A percentile compares a stretch with the other conserved stretches of the same genome.
phyloP scores from a whole-genome alignment of 2,113 vertebrate genomes.

The Colinus virginianus region DNA sequence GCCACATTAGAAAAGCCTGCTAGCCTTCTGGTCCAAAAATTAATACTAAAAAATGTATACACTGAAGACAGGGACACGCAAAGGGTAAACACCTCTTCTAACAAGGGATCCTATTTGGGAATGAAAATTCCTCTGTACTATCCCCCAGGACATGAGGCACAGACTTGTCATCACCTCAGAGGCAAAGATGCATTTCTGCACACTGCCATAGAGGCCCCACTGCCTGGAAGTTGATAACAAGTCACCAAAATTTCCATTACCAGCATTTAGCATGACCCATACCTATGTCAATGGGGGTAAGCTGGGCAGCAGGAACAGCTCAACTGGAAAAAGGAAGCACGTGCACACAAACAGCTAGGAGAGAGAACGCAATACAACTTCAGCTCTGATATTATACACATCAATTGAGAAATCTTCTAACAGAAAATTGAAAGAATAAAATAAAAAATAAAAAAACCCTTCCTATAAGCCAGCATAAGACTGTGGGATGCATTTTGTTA shows the following conservation, averaged over 20 bases:
- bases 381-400: neutral
- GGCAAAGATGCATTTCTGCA: neutral
- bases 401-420: neutral
- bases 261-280: neutral
- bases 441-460: neutral
- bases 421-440: neutral
- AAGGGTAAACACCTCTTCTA: neutral
- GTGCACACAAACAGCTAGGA: neutral
- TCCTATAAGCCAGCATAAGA: neutral
- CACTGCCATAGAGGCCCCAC: rapidly evolving
- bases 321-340: neutral
- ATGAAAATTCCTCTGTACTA: neutral
- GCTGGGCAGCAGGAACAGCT: neutral
- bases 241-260: neutral
- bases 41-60: neutral
- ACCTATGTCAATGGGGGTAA: neutral
- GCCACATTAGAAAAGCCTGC: conserved; percentile 34
- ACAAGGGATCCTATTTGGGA: neutral
- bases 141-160: neutral
- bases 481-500: neutral
- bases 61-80: conserved; percentile 36
- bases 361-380: rapidly evolving
- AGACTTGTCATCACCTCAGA: neutral
- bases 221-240: neutral
- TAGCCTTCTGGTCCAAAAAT: neutral